These are phyloP conservation scores for Gari tellinella DNA, from an alignment of 2,888 invertebrate genomes.

Conservation along the genomic window DNA sequence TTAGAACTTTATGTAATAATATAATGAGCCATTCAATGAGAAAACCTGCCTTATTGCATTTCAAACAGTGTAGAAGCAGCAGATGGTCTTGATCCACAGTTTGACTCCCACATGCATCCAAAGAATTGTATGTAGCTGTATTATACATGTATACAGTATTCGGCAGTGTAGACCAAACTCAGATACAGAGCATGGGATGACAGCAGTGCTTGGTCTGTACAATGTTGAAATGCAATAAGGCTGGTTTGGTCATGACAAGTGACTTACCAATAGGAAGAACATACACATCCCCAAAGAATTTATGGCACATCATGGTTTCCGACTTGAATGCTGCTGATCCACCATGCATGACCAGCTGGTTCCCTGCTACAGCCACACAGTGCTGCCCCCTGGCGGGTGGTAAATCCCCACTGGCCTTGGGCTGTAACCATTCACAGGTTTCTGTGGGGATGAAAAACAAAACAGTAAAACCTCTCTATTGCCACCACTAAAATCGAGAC, in stretches of 20 bases:
- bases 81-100: not conserved
- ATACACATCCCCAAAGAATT: constrained; percentile 74
- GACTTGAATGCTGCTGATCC: constrained; percentile 78
- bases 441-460: constrained; percentile 61
- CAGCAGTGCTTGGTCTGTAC: no score
- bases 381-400: constrained; percentile 78
- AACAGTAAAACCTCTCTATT: no score
- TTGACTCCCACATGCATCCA: no score
- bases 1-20: no score
- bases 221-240: no score
- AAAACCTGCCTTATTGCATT: no score
- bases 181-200: not conserved
- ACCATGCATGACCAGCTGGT: constrained; percentile 78
- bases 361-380: constrained; percentile 72
- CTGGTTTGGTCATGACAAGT: not conserved
- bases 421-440: constrained; percentile 79
- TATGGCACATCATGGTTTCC: constrained; percentile 79
- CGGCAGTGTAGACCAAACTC: no score
- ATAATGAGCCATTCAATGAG: no score
- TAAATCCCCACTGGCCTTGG: constrained; percentile 68
- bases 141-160: no score
- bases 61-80: no score
- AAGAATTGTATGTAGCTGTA: no score
- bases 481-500: no score
- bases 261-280: constrained; percentile 67